Conservation (phyloP, 2,113 vertebrate species). For the Hystrix cristata region DNA sequence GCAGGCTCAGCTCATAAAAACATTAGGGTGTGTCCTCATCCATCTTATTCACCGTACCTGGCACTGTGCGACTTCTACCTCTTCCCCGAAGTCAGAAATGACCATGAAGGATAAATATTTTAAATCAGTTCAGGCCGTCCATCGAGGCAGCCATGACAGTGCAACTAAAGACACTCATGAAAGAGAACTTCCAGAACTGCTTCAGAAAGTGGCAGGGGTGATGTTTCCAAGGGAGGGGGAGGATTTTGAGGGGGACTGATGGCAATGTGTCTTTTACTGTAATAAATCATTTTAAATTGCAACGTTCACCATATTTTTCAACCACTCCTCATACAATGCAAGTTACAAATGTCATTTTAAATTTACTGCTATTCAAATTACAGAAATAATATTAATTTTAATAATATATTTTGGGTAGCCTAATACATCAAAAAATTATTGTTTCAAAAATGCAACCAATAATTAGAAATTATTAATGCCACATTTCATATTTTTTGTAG, state of each 20-base stretch:
- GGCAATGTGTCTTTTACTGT: neutral
- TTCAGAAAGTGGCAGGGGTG: neutral
- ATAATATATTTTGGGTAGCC: slow-evolving; percentile 32
- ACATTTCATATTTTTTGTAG: neutral
- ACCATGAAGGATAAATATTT: neutral
- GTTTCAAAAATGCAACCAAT: slow-evolving; percentile 40
- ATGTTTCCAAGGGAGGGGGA: neutral
- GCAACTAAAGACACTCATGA: neutral
- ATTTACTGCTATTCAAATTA: slow-evolving; percentile 15
- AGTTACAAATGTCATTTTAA: neutral
- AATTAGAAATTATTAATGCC: slow-evolving; percentile 19
- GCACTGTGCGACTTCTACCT: neutral
- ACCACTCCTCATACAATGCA: neutral
- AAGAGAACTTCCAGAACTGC: neutral
- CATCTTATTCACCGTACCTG: neutral
- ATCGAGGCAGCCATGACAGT: neutral
- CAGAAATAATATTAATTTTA: slow-evolving; percentile 44
- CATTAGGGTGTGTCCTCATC: neutral
- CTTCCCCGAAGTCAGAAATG: neutral
- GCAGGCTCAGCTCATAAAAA: neutral
- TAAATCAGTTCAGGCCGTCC: neutral
- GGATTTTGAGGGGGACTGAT: neutral
- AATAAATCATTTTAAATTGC: neutral
- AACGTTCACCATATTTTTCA: neutral
- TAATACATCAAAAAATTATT: neutral